phyloP scores from a whole-genome alignment of 2,797 vertebrate genomes.

The Macropodus opercularis region DNA sequence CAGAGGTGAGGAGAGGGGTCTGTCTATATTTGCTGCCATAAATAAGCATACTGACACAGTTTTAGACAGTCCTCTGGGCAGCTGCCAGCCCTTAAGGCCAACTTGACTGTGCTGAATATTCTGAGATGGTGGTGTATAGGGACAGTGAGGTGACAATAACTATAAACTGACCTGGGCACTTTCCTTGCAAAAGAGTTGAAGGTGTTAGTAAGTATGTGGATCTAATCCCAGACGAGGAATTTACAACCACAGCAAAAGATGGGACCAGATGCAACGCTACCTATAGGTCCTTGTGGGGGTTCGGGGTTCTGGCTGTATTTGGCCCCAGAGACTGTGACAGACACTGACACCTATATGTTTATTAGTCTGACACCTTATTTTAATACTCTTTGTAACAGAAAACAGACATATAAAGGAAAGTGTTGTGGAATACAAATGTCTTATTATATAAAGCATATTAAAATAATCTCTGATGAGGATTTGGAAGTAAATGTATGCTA shows the following conservation, averaged over 20 bases:
- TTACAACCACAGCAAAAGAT: slow-evolving; percentile 55
- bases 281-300: slow-evolving; percentile 41
- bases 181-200: slow-evolving; percentile 39
- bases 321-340: slow-evolving; percentile 70
- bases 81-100: slow-evolving; percentile 58
- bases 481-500: background rate
- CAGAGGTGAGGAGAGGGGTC: slow-evolving; percentile 79
- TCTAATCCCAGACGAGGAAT: slow-evolving; percentile 42
- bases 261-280: slow-evolving; percentile 65
- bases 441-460: background rate
- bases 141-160: slow-evolving; percentile 55
- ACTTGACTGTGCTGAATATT: slow-evolving; percentile 55
- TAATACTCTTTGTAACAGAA: slow-evolving; percentile 47
- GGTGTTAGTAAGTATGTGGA: slow-evolving; percentile 51
- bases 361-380: slow-evolving; percentile 46
- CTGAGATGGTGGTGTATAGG: slow-evolving; percentile 54
- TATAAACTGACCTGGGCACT: slow-evolving; percentile 60
- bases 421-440: background rate
- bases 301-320: slow-evolving; percentile 66
- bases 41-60: slow-evolving; percentile 82
- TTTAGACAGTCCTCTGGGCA: slow-evolving; percentile 69
- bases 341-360: slow-evolving; percentile 83
- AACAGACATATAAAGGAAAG: slow-evolving; percentile 8
- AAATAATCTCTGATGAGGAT: background rate
- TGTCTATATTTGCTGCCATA: slow-evolving; percentile 81